Evolutionary conservation across 2,113 vertebrate species (phyloP), one percentile per base, ranked within the genome.

Genomic region (Rhinoderma darwinii): DNA sequence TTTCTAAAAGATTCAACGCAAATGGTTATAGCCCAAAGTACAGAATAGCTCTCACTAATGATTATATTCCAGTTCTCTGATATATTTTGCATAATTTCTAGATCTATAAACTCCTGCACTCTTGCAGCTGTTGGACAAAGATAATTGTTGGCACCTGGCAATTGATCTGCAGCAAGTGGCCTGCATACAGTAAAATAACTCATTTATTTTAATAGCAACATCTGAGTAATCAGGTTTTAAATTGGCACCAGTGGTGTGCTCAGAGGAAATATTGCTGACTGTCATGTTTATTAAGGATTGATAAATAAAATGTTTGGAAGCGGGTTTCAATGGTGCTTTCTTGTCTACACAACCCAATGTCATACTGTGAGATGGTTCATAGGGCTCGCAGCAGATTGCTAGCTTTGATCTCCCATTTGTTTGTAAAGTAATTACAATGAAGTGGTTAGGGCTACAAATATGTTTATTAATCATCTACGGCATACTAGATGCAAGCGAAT

Each of bases 121-220:
- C 51, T 35, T 56, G 32, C 77, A 56, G 77, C 77, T 80, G 76
- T 59, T 80, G 77, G 77, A 80, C 77, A 59, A 37, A 80, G 32
- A 56, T 80, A 80, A 80, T 80, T 59, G 50, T 56, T 20, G 51
- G 77, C 32, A 80, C 77, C 50, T 80, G 77, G 50, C 51, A 80
- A 80, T 47, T 44, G 73, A 43, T 80, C 30, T 80, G 51, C 20
- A 39, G 32, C 77, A 41, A 80, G 77, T 59, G n/a, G 25, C 73
- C 73, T 47, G 39, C 41, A 59, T 80, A 80, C 51, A 39, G 51
- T 80, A 80, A 80, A 80, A 37, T 18, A 37, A 54, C 18, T 39
- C 20, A 80, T 80, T 80, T 80, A 80, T 80, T 80, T 80, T 80
- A 80, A 59, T 59, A 56, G 50, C 77, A 80, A 80, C 77, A 80